phyloP scores from a whole-genome alignment of 2,797 vertebrate species.

The Schizothorax lantsangensis region DNA sequence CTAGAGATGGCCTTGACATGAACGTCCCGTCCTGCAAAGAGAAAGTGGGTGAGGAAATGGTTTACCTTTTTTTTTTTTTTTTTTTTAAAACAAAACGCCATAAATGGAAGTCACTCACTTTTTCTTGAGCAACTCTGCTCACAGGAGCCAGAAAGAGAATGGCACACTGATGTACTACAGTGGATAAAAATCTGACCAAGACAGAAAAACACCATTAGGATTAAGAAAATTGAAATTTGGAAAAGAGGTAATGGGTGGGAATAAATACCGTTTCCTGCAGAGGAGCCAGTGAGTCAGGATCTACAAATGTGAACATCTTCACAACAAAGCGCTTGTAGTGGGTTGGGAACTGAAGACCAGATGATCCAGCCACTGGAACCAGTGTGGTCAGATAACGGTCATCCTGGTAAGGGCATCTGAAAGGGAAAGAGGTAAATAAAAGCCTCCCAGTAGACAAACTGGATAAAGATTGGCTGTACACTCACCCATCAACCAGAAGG shows the following conservation, averaged over 20 bases:
- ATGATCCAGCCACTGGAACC: conserved; percentile 55
- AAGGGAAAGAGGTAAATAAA: neutral
- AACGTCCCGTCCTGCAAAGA: too few species aligned
- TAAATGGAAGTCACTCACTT: too few species aligned
- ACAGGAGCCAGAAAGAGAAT: neutral
- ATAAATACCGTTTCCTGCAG: conserved; percentile 61
- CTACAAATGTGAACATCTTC: conserved; percentile 79
- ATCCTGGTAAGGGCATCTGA: conserved; percentile 69
- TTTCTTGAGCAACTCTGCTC: too few species aligned
- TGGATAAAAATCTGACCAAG: conserved; percentile 72
- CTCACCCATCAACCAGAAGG: conserved; percentile 39
- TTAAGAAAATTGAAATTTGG: too few species aligned
- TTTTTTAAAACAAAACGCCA: too few species aligned
- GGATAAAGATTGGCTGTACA: conserved; percentile 25
- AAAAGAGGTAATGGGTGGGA: too few species aligned
- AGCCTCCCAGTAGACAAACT: neutral
- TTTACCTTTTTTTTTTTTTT: too few species aligned
- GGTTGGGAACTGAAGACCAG: conserved; percentile 60
- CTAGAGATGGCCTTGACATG: too few species aligned
- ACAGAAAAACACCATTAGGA: neutral
- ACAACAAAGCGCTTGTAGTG: conserved; percentile 74
- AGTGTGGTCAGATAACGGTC: conserved; percentile 69
- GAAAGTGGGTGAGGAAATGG: too few species aligned
- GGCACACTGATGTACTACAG: conserved; percentile 70
- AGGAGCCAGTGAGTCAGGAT: conserved; percentile 14